Conservation (phyloP, 2,113 vertebrate species). For the Bufo gargarizans region DNA sequence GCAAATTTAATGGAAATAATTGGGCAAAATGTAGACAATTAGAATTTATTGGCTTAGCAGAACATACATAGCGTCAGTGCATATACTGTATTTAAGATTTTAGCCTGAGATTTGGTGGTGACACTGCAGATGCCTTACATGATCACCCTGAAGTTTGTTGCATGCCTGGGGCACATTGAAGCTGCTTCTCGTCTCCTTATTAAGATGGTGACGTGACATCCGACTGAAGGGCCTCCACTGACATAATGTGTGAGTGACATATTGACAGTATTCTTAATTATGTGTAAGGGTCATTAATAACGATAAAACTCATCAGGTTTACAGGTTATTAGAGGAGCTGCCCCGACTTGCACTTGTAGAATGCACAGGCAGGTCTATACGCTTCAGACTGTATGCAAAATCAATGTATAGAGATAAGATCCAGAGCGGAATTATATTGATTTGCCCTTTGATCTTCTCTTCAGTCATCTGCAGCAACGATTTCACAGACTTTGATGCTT, state of each 20-base stretch:
- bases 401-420: constrained; percentile 20
- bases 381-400: neutral
- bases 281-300: constrained; percentile 54
- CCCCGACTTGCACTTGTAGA: constrained; percentile 54
- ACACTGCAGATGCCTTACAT: constrained; percentile 1
- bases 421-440: neutral
- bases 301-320: constrained; percentile 54
- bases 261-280: constrained; percentile 55
- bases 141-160: neutral
- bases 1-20: neutral
- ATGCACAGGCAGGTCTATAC: neutral
- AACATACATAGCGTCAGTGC: neutral
- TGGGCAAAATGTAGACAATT: neutral
- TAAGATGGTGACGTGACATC: constrained; percentile 15
- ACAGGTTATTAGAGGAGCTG: constrained; percentile 65
- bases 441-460: neutral
- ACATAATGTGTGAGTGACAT: constrained; percentile 42
- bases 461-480: neutral
- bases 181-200: neutral
- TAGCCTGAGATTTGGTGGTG: neutral
- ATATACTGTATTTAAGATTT: too few species aligned
- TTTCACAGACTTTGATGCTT: neutral
- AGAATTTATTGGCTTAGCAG: neutral
- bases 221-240: constrained; percentile 5
- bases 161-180: constrained; percentile 39